A percentile compares a stretch with the other conserved stretches of the same genome.
These are phyloP conservation scores for Fopius arisanus DNA, from an alignment of 1,140 invertebrate genomes.

Conservation along the genomic window DNA sequence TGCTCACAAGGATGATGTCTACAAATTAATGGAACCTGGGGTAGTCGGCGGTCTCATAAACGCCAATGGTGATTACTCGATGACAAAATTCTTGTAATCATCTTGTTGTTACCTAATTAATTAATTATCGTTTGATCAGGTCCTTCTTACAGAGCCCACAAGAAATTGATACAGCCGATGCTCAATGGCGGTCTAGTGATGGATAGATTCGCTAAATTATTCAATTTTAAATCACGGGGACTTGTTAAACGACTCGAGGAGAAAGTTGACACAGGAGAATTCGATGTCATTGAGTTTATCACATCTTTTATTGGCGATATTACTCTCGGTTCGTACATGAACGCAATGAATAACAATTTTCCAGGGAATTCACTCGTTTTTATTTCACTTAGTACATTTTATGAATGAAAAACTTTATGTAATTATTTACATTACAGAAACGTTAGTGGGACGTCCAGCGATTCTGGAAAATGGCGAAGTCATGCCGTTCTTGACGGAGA, in stretches of 20 bases:
- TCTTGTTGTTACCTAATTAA: not conserved
- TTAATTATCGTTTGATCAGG: not conserved
- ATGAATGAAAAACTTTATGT: not conserved
- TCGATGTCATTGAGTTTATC: slow-evolving; percentile 48
- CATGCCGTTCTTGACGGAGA: slow-evolving; percentile 32
- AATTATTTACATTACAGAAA: slow-evolving; percentile 29
- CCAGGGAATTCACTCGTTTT: too few species aligned
- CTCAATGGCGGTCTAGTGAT: not conserved
- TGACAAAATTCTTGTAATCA: not conserved
- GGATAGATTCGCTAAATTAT: not conserved
- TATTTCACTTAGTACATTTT: too few species aligned
- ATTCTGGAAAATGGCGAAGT: slow-evolving; percentile 21
- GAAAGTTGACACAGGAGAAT: slow-evolving; percentile 34
- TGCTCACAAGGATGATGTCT: not conserved
- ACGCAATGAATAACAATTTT: too few species aligned
- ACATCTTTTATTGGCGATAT: slow-evolving; percentile 48
- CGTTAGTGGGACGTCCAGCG: slow-evolving; percentile 31
- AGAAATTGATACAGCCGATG: not conserved
- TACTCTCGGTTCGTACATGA: slow-evolving; percentile 44
- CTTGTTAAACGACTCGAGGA: slow-evolving; percentile 33
- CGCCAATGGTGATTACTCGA: not conserved
- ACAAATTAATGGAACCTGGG: not conserved
- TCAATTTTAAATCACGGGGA: not conserved
- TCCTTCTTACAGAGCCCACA: not conserved
- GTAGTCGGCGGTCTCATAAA: not conserved